Conservation (phyloP, 2,113 vertebrate species). For the Muntiacus muntjak region DNA sequence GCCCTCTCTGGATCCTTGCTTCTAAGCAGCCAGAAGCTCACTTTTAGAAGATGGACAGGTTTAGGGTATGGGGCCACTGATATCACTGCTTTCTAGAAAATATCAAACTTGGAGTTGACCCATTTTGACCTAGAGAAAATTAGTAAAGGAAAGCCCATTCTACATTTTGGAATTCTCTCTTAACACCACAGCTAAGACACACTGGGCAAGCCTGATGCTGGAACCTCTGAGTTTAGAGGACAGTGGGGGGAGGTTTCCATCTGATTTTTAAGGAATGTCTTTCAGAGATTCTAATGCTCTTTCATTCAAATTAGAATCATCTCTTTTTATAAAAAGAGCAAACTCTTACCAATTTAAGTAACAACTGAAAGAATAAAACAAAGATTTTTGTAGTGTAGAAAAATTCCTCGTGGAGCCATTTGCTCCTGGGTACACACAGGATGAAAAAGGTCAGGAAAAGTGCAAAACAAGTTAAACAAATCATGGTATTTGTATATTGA, state of each 20-base stretch:
- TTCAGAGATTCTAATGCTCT: background rate
- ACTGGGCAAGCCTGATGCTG: background rate
- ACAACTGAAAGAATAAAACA: background rate
- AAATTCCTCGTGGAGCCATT: background rate
- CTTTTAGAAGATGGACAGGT: background rate
- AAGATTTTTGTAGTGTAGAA: background rate
- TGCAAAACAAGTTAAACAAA: background rate
- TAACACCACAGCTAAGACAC: background rate
- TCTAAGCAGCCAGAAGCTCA: background rate
- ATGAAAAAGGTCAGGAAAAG: background rate
- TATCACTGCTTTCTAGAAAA: background rate
- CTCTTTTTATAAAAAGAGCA: conserved; percentile 13
- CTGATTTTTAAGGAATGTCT: background rate
- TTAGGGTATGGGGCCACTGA: background rate
- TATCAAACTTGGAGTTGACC: background rate
- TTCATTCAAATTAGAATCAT: background rate
- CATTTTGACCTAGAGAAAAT: background rate
- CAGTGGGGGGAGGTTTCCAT: background rate
- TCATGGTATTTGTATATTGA: background rate
- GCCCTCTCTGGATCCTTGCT: background rate
- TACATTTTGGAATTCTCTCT: background rate
- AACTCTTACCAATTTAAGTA: background rate
- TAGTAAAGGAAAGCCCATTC: background rate
- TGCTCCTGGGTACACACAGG: background rate
- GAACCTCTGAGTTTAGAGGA: background rate